Base-by-base conservation (phyloP, 2,797 vertebrate genomes). In the Stomatorhinus walkeri region DNA sequence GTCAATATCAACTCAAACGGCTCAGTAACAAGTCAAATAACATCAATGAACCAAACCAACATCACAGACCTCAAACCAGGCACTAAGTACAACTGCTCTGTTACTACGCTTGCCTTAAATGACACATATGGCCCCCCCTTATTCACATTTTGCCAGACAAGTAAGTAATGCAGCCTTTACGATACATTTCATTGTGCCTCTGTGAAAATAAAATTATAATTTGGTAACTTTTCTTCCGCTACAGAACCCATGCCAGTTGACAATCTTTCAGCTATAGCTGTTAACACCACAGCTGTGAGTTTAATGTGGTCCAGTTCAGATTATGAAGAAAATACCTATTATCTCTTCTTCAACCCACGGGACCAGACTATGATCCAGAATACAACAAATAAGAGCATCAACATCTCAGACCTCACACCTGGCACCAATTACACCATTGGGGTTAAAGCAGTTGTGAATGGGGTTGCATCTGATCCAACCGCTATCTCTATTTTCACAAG, bases 241-340 rank as follows among this genome's bases (percentile, higher is more conserved):
- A 12, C 88, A 95, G 95, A 88, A 81, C 94, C 95, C 59, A 88
- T 90, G 49, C 88, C 90, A 32, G 94, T 95, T 89, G 61, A 61
- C n/a, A 49, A 88, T 89, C 89, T 95, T 79, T 90, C 0, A 0
- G 88, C 54, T 1, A 48, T 2, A 2, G 0, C 43, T 28, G 9
- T 91, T 32, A 92, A 61, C 89, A 92, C 90, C 24, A 93, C 91
- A 0, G 16, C 64, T 87, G 90, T 95, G 87, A 24, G 0, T 5
- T 76, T 96, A 88, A 90, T 28, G 0, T 95, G 95, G 95, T 0
- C 0, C 7, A 81, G 5, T 64, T 93, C 90, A 85, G 83, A 1
- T 7, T 93, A 94, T 90, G 0, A 91, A 52, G 93, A 92, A 22
- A 0, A 52, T 0, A 56, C 81, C 43, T 94, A 95, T 64, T 96